Conservation (phyloP, 2,888 invertebrate genomes). For the Drosophila putrida region DNA sequence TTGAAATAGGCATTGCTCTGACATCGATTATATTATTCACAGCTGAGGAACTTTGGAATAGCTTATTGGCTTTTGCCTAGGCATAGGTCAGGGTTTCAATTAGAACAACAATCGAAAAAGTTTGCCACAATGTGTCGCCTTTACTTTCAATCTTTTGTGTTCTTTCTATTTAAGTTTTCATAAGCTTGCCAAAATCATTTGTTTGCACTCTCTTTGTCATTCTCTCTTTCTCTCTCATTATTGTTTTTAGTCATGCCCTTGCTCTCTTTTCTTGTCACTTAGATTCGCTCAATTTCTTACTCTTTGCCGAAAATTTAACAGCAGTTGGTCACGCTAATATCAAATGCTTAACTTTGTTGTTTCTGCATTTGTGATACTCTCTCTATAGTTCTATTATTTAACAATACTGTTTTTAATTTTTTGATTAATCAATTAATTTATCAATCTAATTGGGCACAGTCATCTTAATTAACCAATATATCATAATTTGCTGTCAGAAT, state of each 20-base stretch:
- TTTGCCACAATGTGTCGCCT: constrained; percentile 37
- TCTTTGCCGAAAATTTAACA: constrained; percentile 34
- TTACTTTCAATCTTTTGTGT: constrained; percentile 11
- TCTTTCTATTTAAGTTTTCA: constrained; percentile 20
- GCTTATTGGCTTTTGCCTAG: constrained; percentile 49
- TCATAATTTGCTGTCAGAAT: neutral
- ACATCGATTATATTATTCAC: constrained; percentile 6
- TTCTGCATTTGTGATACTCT: constrained; percentile 30
- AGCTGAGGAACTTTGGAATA: constrained; percentile 13
- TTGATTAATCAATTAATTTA: neutral
- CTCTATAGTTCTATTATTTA: neutral
- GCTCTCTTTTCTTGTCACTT: constrained; percentile 10
- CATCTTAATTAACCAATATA: neutral
- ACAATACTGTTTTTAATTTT: neutral
- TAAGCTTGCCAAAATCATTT: constrained; percentile 35
- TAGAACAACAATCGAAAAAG: constrained; percentile 46
- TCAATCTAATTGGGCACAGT: neutral
- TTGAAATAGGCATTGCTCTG: constrained; percentile 17
- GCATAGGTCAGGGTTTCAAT: constrained; percentile 74
- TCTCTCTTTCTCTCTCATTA: constrained; percentile 7
- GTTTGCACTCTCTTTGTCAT: neutral
- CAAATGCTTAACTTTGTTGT: constrained; percentile 15
- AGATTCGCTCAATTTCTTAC: constrained; percentile 12
- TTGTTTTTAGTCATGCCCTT: constrained; percentile 4
- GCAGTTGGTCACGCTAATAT: constrained; percentile 59